Percentiles rank a stretch among this genome's conserved stretches.
Conservation (phyloP, 2,113 vertebrate genomes). For the Leucosticte australis region DNA sequence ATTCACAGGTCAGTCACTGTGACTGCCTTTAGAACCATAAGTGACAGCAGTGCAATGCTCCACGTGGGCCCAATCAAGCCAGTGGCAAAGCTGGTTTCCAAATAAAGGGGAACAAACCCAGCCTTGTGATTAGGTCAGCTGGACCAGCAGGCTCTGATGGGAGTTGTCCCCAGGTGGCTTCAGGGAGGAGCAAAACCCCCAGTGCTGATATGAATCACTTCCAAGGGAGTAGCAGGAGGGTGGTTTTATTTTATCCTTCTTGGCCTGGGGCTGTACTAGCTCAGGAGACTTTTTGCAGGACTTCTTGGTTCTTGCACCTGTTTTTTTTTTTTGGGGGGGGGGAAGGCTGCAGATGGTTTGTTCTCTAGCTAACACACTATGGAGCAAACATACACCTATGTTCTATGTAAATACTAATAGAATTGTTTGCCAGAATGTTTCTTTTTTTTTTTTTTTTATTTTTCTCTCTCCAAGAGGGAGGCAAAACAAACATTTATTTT, state of each 20-base stretch:
- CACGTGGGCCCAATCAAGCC: fast-evolving
- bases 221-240: neutral
- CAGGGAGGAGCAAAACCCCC: neutral
- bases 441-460: neutral
- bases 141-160: neutral
- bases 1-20: neutral
- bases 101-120: neutral
- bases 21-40: neutral
- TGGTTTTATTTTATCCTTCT: neutral
- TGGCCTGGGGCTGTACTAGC: fast-evolving
- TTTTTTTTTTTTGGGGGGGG: neutral
- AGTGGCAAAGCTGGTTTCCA: neutral
- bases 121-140: neutral
- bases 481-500: neutral
- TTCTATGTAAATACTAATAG: neutral
- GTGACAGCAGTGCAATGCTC: neutral
- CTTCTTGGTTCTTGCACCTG: neutral
- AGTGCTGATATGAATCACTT: neutral
- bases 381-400: neutral
- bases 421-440: neutral
- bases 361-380: neutral
- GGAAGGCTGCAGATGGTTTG: neutral
- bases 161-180: neutral
- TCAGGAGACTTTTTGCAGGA: neutral
- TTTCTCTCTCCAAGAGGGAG: neutral